Conservation (phyloP, 2,888 invertebrate genomes). For the Drosophila suboccidentalis region DNA sequence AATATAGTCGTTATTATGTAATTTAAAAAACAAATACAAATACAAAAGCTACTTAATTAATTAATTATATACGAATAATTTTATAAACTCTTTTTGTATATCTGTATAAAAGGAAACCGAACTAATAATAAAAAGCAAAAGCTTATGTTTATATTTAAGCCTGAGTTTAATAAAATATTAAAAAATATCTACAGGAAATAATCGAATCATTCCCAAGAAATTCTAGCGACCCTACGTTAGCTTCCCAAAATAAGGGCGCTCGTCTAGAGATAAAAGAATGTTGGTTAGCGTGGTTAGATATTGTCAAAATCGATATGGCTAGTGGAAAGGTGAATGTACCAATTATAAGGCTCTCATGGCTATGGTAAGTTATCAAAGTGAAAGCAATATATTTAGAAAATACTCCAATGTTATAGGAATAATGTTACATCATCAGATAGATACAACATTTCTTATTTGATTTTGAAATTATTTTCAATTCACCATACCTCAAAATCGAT, state of each 20-base stretch:
- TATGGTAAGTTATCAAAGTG: neutral
- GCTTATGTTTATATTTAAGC: constrained; percentile 46
- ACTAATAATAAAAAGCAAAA: constrained; percentile 53
- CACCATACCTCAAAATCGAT: no score
- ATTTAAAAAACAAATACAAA: constrained; percentile 63
- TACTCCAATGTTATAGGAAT: no score
- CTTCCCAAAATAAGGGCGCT: neutral
- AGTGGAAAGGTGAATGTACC: constrained; percentile 25
- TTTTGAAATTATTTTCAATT: no score
- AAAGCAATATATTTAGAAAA: no score
- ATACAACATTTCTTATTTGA: no score
- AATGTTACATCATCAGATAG: no score
- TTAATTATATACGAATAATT: constrained; percentile 55
- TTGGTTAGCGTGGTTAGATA: constrained; percentile 5
- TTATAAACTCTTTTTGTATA: constrained; percentile 59
- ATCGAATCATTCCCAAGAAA: neutral
- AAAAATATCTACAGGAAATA: neutral
- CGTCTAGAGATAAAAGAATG: constrained; percentile 1
- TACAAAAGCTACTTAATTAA: constrained; percentile 60
- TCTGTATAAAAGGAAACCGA: constrained; percentile 65
- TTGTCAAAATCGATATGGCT: constrained; percentile 8
- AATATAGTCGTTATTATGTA: constrained; percentile 81
- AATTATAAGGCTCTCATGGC: constrained; percentile 7
- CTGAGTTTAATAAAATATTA: neutral
- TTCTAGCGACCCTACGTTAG: neutral